Percentiles rank a stretch among this genome's conserved stretches.
These are phyloP conservation scores for Anhinga rufa DNA, from an alignment of 2,113 vertebrate species.

Conservation along the genomic window DNA sequence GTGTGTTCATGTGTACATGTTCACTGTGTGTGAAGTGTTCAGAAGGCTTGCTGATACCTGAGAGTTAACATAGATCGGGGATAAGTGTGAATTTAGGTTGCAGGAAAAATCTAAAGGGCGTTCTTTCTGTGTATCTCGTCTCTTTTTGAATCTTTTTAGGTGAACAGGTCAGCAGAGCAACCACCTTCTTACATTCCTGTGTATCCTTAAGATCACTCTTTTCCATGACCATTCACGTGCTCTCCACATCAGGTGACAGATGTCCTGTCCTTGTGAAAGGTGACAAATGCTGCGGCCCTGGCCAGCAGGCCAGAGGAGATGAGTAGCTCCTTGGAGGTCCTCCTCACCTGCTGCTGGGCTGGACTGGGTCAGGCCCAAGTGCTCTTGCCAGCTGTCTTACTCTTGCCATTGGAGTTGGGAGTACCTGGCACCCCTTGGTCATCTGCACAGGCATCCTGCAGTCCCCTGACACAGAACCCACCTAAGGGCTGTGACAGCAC, in stretches of 20 bases:
- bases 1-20: too few relatives aligned
- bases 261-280: neutral
- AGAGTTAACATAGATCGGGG: neutral
- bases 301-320: rapidly evolving
- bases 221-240: neutral
- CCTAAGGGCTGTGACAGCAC: neutral
- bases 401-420: neutral
- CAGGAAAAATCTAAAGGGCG: neutral
- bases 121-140: neutral
- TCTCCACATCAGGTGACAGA: neutral
- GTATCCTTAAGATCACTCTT: neutral
- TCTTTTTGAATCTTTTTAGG: neutral
- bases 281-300: neutral
- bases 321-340: neutral
- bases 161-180: neutral
- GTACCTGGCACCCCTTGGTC: neutral
- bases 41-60: neutral
- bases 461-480: neutral
- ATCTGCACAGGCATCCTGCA: neutral
- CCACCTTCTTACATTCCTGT: neutral
- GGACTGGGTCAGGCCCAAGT: neutral
- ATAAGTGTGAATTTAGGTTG: neutral
- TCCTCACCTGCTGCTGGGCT: neutral
- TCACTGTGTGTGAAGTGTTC: neutral
- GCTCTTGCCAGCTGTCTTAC: neutral